These are phyloP conservation scores for Ricordea florida DNA, from an alignment of 92 coral and sea anemone genomes.

Conservation along the genomic window DNA sequence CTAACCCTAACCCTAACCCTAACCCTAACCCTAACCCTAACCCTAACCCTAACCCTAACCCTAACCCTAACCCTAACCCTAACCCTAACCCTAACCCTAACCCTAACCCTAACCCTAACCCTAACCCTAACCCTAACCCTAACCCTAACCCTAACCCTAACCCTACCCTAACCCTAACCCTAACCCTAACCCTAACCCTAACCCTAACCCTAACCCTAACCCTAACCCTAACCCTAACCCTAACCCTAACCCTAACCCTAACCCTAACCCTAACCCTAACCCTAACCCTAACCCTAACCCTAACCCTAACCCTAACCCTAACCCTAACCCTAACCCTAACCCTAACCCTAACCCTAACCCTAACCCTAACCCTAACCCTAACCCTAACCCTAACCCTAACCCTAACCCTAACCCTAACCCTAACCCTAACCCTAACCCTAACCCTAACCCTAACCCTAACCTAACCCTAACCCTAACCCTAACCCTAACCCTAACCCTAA, in stretches of 20 bases:
- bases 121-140: constrained; percentile 37
- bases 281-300: constrained; percentile 42
- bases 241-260: constrained; percentile 35
- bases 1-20: constrained; percentile 17
- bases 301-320: constrained; percentile 35
- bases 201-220: constrained; percentile 50
- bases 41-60: constrained; percentile 17
- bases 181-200: constrained; percentile 28
- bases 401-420: constrained; percentile 48
- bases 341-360: constrained; percentile 39
- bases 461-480: constrained; percentile 27
- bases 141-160: constrained; percentile 50
- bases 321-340: constrained; percentile 46
- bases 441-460: constrained; percentile 49
- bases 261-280: constrained; percentile 33
- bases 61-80: constrained; percentile 25
- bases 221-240: constrained; percentile 50
- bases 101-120: constrained; percentile 42
- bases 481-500: constrained; percentile 20
- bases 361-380: constrained; percentile 46
- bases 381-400: constrained; percentile 51
- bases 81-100: constrained; percentile 7
- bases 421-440: constrained; percentile 36
- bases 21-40: constrained; percentile 20
- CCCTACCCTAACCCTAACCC: constrained; percentile 51